Evolutionary conservation across 2,888 invertebrate genomes (phyloP).

Genomic region (Dascillus cervinus): DNA sequence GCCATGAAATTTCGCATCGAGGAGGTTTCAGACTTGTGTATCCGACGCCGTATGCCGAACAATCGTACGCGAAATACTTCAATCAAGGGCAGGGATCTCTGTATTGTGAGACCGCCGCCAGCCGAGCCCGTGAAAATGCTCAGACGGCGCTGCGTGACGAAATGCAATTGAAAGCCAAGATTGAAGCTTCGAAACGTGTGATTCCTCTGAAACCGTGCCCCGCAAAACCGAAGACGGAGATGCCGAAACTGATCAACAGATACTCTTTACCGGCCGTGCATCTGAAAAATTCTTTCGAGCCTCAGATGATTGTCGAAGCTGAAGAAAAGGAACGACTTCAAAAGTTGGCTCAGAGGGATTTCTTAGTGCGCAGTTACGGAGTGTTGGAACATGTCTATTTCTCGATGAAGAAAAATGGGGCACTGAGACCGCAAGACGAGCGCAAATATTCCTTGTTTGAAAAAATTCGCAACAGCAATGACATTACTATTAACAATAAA

Average conservation of each 20-base stretch:
- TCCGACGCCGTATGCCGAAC: slow-evolving; percentile 52
- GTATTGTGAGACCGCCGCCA: slow-evolving; percentile 69
- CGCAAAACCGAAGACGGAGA: slow-evolving; percentile 15
- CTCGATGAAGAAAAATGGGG: slow-evolving; percentile 61
- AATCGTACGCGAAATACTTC: slow-evolving; percentile 60
- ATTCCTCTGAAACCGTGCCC: slow-evolving; percentile 23
- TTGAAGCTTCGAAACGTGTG: slow-evolving; percentile 51
- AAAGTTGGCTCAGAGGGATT: slow-evolving; percentile 59
- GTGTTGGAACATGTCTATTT: slow-evolving; percentile 61
- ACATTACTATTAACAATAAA: slow-evolving; percentile 23
- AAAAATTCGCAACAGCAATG: slow-evolving; percentile 29
- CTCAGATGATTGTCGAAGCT: slow-evolving; percentile 57
- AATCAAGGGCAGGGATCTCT: slow-evolving; percentile 67
- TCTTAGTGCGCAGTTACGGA: slow-evolving; percentile 61
- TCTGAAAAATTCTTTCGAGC: slow-evolving; percentile 49
- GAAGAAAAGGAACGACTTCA: slow-evolving; percentile 67
- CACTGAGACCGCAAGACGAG: slow-evolving; percentile 56
- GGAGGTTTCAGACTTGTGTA: slow-evolving; percentile 69
- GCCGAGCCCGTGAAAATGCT: slow-evolving; percentile 69
- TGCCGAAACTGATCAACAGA: slow-evolving; percentile 7
- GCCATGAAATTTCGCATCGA: slow-evolving; percentile 44
- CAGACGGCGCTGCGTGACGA: slow-evolving; percentile 63
- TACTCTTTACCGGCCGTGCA: slow-evolving; percentile 10
- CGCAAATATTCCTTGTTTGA: slow-evolving; percentile 57
- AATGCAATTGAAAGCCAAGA: slow-evolving; percentile 52